Percentiles rank a stretch among this genome's conserved stretches.
phyloP scores from a whole-genome alignment of 1,140 invertebrate genomes.

The Brachystomella parvula region DNA sequence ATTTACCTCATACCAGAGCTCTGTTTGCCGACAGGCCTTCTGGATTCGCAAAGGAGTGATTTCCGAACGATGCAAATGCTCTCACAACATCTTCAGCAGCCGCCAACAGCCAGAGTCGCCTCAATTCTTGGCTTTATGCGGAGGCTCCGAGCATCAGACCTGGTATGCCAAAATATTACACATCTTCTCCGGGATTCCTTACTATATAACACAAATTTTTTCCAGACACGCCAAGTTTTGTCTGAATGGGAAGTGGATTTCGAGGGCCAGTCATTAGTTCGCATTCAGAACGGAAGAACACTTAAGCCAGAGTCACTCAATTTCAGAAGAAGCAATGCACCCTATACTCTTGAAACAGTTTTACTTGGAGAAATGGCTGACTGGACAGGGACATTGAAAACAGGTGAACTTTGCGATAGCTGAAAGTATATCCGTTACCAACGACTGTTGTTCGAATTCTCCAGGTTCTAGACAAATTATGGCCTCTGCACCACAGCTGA shows the following conservation, averaged over 20 bases:
- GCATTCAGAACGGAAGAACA: not conserved
- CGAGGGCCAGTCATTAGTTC: not conserved
- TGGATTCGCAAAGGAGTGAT: constrained; percentile 39
- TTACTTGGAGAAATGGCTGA: too few relatives aligned
- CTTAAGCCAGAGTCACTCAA: not conserved
- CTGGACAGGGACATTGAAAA: not conserved
- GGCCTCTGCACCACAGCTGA: not conserved
- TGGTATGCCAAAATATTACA: constrained; percentile 15
- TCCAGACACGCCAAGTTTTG: not conserved
- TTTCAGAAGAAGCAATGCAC: not conserved
- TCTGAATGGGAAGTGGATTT: not conserved
- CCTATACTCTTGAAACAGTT: too few relatives aligned
- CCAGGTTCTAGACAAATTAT: not conserved
- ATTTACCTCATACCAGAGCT: constrained; percentile 34
- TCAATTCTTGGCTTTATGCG: constrained; percentile 37
- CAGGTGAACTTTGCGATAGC: too few relatives aligned
- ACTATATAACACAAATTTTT: too few relatives aligned
- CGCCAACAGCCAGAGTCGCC: constrained; percentile 42
- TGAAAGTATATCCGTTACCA: too few relatives aligned
- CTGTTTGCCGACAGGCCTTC: constrained; percentile 36
- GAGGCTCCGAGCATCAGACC: constrained; percentile 25
- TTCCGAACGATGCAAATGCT: constrained; percentile 41
- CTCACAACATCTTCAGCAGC: constrained; percentile 43
- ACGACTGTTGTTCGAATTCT: too few relatives aligned
- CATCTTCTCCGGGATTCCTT: too few relatives aligned